A percentile compares a stretch with the other conserved stretches of the same genome.
These are phyloP conservation scores for Cyclura pinguis DNA, from an alignment of 2,797 vertebrate species.

Conservation along the genomic window DNA sequence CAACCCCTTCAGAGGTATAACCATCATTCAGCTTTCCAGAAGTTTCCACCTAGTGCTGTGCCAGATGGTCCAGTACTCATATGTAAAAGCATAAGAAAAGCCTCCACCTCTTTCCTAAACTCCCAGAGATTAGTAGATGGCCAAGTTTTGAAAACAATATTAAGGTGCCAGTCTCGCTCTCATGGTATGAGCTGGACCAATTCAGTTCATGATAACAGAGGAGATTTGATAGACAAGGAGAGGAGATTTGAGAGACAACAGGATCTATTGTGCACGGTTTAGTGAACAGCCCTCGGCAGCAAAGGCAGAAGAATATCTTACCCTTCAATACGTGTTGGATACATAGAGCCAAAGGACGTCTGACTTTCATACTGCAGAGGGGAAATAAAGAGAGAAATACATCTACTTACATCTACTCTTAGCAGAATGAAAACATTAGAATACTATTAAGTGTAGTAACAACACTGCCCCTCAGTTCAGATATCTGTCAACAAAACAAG, in stretches of 20 bases:
- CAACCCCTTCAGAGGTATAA: neutral
- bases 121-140: neutral
- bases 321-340: conserved; percentile 95
- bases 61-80: neutral
- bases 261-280: neutral
- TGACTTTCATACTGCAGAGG: conserved; percentile 91
- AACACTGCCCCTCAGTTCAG: neutral
- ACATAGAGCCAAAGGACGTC: conserved; percentile 95
- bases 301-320: conserved; percentile 71
- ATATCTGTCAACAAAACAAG: neutral
- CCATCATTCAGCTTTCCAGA: neutral
- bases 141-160: neutral
- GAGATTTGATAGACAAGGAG: neutral
- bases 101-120: neutral
- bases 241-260: neutral
- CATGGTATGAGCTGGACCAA: too few relatives aligned
- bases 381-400: conserved; percentile 2
- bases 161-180: neutral
- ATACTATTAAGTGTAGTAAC: neutral
- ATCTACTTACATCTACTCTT: neutral
- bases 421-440: neutral
- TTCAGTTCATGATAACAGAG: neutral
- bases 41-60: neutral
- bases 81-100: neutral
- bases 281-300: neutral